Evolutionary conservation across 2,113 vertebrate species (phyloP).

Genomic region (Apaloderma vittatum): DNA sequence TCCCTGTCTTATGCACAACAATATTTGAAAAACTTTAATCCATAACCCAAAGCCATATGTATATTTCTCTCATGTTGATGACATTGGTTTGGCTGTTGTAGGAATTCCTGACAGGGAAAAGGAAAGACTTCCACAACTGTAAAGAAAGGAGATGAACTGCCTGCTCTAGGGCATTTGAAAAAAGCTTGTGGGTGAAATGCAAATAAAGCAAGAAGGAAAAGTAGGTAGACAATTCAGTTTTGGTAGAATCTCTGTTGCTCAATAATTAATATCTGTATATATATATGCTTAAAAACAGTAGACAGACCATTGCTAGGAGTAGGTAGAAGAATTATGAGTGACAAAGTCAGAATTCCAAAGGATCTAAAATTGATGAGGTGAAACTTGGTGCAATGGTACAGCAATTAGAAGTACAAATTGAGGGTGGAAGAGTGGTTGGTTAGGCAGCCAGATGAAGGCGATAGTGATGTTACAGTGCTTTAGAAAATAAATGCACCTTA

Average conservation of each 20-base stretch:
- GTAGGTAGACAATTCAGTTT: background rate
- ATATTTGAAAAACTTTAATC: background rate
- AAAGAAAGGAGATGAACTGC: background rate
- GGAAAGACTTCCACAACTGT: background rate
- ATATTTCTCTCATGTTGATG: background rate
- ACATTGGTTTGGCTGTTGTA: background rate
- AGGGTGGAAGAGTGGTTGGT: background rate
- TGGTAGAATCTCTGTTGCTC: background rate
- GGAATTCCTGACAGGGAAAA: background rate
- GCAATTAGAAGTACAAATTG: background rate
- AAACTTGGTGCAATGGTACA: background rate
- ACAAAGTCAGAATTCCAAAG: background rate
- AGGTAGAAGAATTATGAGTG: background rate
- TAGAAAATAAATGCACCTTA: background rate
- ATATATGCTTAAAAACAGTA: background rate
- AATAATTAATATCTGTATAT: background rate
- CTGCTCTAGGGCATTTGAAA: background rate
- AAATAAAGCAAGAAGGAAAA: background rate
- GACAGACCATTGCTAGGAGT: background rate
- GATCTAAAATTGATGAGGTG: background rate
- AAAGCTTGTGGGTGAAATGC: background rate
- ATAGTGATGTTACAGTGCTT: background rate
- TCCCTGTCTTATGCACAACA: background rate
- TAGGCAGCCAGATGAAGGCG: background rate
- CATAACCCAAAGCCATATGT: background rate